These are phyloP conservation scores for Nyctereutes procyonoides DNA, from an alignment of 2,113 vertebrate species.

Conservation along the genomic window DNA sequence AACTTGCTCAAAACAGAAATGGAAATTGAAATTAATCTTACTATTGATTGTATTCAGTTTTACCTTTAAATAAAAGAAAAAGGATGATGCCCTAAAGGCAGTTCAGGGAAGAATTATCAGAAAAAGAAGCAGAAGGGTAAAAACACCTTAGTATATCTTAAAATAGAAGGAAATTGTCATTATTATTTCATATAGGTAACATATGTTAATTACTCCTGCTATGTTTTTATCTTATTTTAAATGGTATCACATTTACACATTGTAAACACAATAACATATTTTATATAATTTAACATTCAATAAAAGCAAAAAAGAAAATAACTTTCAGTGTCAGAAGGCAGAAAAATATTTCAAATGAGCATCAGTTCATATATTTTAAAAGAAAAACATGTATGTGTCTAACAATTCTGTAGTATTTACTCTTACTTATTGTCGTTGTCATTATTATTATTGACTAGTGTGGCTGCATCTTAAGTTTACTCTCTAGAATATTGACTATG, in stretches of 20 bases:
- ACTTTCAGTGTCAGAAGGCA: background rate
- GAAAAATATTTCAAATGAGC: background rate
- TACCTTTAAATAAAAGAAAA: background rate
- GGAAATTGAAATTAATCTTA: background rate
- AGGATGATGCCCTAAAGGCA: background rate
- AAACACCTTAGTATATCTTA: background rate
- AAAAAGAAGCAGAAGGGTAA: background rate
- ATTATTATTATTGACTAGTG: background rate
- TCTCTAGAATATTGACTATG: background rate
- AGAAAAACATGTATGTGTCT: background rate
- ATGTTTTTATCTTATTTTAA: background rate
- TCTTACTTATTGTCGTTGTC: background rate
- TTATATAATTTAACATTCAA: background rate
- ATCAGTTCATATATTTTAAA: background rate
- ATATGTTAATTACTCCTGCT: background rate
- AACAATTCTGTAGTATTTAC: background rate
- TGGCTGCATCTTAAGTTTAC: background rate
- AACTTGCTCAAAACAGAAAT: background rate
- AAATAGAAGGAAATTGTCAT: background rate
- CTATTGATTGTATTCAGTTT: background rate
- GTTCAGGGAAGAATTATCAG: background rate
- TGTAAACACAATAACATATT: background rate
- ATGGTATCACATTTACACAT: background rate
- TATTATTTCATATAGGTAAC: background rate
- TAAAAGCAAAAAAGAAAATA: background rate